Evolutionary conservation across 1,140 invertebrate species (phyloP), one percentile per base, ranked within the genome.

Genomic region (Danaus melanippus): DNA sequence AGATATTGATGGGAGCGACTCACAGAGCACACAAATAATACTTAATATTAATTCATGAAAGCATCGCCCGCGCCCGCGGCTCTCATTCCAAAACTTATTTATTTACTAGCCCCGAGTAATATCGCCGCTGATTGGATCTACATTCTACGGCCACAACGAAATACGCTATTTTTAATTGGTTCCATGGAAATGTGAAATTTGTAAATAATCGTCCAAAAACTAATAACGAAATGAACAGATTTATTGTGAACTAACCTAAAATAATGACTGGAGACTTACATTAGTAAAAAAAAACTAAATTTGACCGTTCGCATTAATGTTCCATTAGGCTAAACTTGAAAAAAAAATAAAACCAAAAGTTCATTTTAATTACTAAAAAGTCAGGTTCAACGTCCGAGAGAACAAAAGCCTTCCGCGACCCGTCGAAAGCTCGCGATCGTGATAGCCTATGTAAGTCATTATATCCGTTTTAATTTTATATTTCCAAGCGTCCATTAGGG

Each of bases 391-490:
- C 60, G 72, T 73, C 67, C 76, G 21, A 56, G 42, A 64, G 61
- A 77, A 79, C 71, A 75, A 79, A 74, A 80, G 74, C 66, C 65
- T 71, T 69, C 70, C 67, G 68, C 67, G 74, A 77, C 63, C 67
- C 69, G 58, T 70, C 68, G 70, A 77, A 67, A 66, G 65, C 66
- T 47, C 56, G 53, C 62, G 65, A 64, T 70, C 68, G 71, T 67
- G 75, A 75, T 74, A 67, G 70, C 67, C 76, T 79, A 79, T 79
- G 76, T 76, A 78, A 78, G 74, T 80, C 74, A 78, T 83, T 79
- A 81, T 74, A 69, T 67, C 65, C 68, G 69, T 74, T 77, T 77
- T 79, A 78, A 79, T 79, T 75, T 81, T 76, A 77, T 79, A 74
- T 75, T 79, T 75, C 68, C 63, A 69, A 75, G 64, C 67, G 61